Evolutionary conservation across 2,113 vertebrate species (phyloP), one percentile per base, ranked within the genome.

Genomic region (Elephas maximus): DNA sequence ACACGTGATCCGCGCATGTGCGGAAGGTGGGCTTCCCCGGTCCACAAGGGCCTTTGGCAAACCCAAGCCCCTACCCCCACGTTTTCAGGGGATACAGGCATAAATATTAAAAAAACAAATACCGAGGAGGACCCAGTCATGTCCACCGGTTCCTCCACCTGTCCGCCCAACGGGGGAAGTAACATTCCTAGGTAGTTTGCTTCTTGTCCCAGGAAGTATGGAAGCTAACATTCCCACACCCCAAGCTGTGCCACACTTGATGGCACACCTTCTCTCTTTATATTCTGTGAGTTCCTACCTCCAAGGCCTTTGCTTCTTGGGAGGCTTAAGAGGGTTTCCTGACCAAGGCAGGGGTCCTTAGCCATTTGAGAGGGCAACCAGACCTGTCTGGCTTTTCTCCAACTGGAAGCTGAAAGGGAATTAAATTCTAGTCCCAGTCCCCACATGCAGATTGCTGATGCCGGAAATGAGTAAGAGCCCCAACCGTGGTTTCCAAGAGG

Each of bases 1-100:
- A 0, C 0, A 2, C 3, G 0, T 15, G 1, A 15, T 28, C 21
- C 17, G 14, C 78, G 44, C 14, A 48, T 51, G 41, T 18, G 76
- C 60, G 2, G n/a, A 41, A n/a, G 76, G 77, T 14, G 41, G 89
- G 44, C 85, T 79, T 60, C 60, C 20, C 60, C 3, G 2, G 6
- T 4, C 17, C 51, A 20, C 7, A 6, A 57, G 33, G 90, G 51
- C 18, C 73, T 44, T 65, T 20, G 62, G 71, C 48, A 79, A 65
- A 79, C 6, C 26, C 41, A 89, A 60, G 24, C 51, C 51, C 18
- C 14, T 1, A 21, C 18, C n/a, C n/a, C 28, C 8, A 60, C 3
- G 0, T 21, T 69, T 21, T 67, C 44, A 60, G 74, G 14, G 17
- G 17, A 8, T 11, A 37, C 30, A 8, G 15, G 62, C 21, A 24